Conservation (phyloP, 2,113 vertebrate species). For the Gadus chalcogrammus region DNA sequence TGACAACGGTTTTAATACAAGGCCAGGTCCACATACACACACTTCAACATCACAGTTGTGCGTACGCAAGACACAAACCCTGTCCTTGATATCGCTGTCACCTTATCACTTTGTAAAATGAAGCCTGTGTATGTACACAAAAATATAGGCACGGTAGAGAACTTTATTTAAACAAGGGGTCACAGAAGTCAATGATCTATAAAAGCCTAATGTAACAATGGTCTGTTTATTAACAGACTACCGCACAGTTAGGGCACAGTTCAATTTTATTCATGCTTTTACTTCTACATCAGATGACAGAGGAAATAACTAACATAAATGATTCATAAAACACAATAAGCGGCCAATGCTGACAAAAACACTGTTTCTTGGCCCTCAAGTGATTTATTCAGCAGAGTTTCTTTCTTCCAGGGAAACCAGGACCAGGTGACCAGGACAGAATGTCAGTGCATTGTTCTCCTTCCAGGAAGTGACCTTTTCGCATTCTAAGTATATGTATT, state of each 20-base stretch:
- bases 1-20: conserved; percentile 62
- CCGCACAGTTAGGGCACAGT: no score
- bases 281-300: no score
- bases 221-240: no score
- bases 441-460: conserved; percentile 61
- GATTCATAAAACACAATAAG: no score
- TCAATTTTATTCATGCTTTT: no score
- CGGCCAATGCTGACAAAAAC: no score
- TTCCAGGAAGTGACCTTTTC: conserved; percentile 59
- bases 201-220: no score
- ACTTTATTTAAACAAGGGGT: background rate
- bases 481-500: conserved; percentile 15
- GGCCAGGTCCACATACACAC: conserved; percentile 35
- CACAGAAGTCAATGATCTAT: no score
- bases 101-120: conserved; percentile 16
- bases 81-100: conserved; percentile 21
- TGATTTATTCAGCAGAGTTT: conserved; percentile 60
- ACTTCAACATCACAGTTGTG: conserved; percentile 42
- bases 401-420: conserved; percentile 61
- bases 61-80: conserved; percentile 36
- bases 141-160: background rate
- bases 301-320: no score
- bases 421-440: conserved; percentile 42
- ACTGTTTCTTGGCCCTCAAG: conserved; percentile 30
- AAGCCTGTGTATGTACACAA: conserved; percentile 22